Evolutionary conservation across 1,140 invertebrate genomes (phyloP), one percentile per base, ranked within the genome.

Genomic region (Drosophila parabipectinata): DNA sequence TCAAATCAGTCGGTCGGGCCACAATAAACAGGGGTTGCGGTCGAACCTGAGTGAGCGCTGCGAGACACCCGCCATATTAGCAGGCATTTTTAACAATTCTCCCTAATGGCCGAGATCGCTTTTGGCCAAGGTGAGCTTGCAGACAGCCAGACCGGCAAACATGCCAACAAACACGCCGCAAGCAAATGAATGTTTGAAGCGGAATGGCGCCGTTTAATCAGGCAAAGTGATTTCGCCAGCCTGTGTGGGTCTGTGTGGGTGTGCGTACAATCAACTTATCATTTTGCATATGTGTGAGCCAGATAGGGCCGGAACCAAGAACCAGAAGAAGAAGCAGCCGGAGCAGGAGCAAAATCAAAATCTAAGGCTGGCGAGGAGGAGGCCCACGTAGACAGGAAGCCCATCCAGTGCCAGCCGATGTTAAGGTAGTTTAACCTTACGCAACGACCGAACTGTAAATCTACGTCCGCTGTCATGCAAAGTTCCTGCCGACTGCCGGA

Each of bases 1-100:
- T 85, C 82, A 79, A 82, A 85, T 85, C 82, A 85, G 74, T 78
- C 71, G 61, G 68, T 82, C 64, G 60, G 53, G 44, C 60, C 66
- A 72, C 82, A 77, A 85, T 88, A 85, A 85, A 85, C 87, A 85
- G 21, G 69, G 55, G 52, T 62, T 75, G 53, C 54, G 62, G 51
- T 72, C 30, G 55, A 47, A 12, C 15, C 14, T 18, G 41, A 15
- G 14, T 44, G 51, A 14, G 39, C 32, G 55, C 28, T 18, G 24
- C 15, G 41, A 34, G 60, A 48, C 47, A 47, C 39, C 21, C 64
- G 52, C 39, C 72, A 69, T 79, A 88, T 88, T 83, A 88, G 79
- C 79, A 88, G 54, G 30, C 79, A 88, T 88, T 88, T 88, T 88
- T 88, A 88, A 88, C 83, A 77, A 89, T 83, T 88, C 76, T 47